These are phyloP conservation scores for Crotophaga sulcirostris DNA, from an alignment of 2,113 vertebrate species.

Conservation along the genomic window DNA sequence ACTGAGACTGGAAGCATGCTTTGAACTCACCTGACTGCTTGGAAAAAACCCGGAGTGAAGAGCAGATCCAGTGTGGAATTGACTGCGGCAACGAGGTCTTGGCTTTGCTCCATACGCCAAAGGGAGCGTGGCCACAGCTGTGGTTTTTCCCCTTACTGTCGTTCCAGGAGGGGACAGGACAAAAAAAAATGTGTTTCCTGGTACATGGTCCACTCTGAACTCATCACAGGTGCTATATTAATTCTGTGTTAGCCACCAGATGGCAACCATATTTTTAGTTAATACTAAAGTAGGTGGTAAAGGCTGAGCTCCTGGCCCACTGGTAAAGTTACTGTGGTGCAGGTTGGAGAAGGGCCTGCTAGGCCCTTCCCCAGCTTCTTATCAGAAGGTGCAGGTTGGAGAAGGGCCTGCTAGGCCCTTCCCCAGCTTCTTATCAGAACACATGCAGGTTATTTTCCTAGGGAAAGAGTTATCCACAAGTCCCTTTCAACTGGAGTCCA, in stretches of 20 bases:
- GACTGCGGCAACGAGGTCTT: neutral
- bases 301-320: neutral
- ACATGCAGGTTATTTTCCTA: neutral
- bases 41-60: fast-evolving
- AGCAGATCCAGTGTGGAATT: neutral
- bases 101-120: fast-evolving
- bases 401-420: neutral
- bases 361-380: neutral
- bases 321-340: neutral
- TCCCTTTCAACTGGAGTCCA: neutral
- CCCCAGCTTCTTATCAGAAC: neutral
- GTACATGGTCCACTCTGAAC: neutral
- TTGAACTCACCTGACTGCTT: neutral
- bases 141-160: fast-evolving
- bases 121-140: neutral
- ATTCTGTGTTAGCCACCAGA: conserved; percentile 10
- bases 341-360: neutral
- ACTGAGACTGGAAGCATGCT: neutral
- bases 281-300: neutral
- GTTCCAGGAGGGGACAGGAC: neutral
- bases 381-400: neutral
- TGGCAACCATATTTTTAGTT: conserved; percentile 39
- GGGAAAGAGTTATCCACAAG: neutral
- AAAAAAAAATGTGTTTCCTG: neutral
- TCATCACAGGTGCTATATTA: neutral